Evolutionary conservation across 1,140 invertebrate genomes (phyloP).

Genomic region (Drosophila lini): DNA sequence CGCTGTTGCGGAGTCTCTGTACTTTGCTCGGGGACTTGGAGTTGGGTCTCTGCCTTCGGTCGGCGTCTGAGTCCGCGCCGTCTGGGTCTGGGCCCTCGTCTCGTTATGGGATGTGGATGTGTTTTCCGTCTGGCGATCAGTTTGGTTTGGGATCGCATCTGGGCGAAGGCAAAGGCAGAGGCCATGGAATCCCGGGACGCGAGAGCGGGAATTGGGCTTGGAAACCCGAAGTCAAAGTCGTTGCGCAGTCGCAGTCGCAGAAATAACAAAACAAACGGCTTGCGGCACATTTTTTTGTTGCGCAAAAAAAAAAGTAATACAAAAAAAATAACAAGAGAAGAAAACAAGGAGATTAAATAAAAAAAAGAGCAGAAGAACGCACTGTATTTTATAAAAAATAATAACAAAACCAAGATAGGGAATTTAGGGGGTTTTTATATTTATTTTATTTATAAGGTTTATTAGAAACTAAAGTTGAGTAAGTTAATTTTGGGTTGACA

Average conservation of each 20-base stretch:
- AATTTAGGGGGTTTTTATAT: slow-evolving; percentile 5
- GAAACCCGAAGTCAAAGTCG: slow-evolving; percentile 41
- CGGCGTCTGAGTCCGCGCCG: slow-evolving; percentile 9
- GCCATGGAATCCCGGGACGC: slow-evolving; percentile 20
- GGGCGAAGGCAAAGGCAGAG: slow-evolving; percentile 3
- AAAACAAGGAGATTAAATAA: slow-evolving; percentile 17
- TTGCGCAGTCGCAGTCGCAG: slow-evolving; percentile 62
- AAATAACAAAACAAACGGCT: slow-evolving; percentile 57
- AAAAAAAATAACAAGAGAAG: slow-evolving; percentile 46
- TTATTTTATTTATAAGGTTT: background rate
- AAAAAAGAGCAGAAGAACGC: slow-evolving; percentile 15
- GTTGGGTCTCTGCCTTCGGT: slow-evolving; percentile 24
- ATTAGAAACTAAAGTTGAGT: background rate
- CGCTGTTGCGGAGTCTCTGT: slow-evolving; percentile 53
- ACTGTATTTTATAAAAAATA: slow-evolving; percentile 29
- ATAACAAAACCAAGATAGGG: slow-evolving; percentile 24
- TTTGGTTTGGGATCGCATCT: slow-evolving; percentile 21
- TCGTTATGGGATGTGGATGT: slow-evolving; percentile 60
- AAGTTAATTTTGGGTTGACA: background rate
- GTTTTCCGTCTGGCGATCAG: slow-evolving; percentile 51
- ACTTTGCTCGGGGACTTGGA: slow-evolving; percentile 37
- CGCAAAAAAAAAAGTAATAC: slow-evolving; percentile 55
- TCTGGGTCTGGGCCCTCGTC: slow-evolving; percentile 43
- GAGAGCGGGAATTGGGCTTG: slow-evolving; percentile 6
- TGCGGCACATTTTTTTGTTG: slow-evolving; percentile 65